phyloP scores from a whole-genome alignment of 2,113 vertebrate species.

The Cromileptes altivelis region DNA sequence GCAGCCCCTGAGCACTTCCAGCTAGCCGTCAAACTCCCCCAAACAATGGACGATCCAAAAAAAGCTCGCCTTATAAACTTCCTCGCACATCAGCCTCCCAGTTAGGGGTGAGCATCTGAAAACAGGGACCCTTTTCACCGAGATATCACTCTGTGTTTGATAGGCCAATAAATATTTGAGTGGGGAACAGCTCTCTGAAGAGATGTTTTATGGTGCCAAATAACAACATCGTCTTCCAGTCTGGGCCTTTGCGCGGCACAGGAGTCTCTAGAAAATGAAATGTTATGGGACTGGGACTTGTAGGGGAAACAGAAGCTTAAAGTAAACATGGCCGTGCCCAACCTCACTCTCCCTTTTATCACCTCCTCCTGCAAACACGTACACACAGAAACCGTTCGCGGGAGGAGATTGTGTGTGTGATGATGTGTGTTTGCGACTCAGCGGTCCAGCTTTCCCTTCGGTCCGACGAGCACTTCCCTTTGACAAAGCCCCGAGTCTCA shows the following conservation, averaged over 20 bases:
- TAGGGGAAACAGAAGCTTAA: slow-evolving; percentile 55
- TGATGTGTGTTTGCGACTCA: slow-evolving; percentile 36
- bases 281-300: slow-evolving; percentile 69
- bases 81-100: not conserved
- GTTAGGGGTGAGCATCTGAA: slow-evolving; percentile 36
- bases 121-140: slow-evolving; percentile 51
- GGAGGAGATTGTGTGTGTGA: not conserved
- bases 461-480: slow-evolving; percentile 36
- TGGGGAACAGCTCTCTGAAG: slow-evolving; percentile 68
- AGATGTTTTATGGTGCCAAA: slow-evolving; percentile 67
- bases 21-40: slow-evolving; percentile 20
- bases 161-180: slow-evolving; percentile 73
- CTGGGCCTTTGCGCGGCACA: slow-evolving; percentile 10
- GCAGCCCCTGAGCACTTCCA: slow-evolving; percentile 23
- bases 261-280: slow-evolving; percentile 61
- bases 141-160: slow-evolving; percentile 64
- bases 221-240: slow-evolving; percentile 63
- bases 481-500: slow-evolving; percentile 31
- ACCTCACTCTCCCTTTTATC: slow-evolving; percentile 39
- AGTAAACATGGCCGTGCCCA: slow-evolving; percentile 59
- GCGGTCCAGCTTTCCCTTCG: slow-evolving; percentile 39
- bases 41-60: slow-evolving; percentile 41
- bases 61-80: slow-evolving; percentile 1
- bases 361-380: slow-evolving; percentile 33
- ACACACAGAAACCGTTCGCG: slow-evolving; percentile 14